Percentiles rank a stretch among this genome's conserved stretches.
These are phyloP conservation scores for Drymodes brunneopygia DNA, from an alignment of 2,113 vertebrate species.

Conservation along the genomic window DNA sequence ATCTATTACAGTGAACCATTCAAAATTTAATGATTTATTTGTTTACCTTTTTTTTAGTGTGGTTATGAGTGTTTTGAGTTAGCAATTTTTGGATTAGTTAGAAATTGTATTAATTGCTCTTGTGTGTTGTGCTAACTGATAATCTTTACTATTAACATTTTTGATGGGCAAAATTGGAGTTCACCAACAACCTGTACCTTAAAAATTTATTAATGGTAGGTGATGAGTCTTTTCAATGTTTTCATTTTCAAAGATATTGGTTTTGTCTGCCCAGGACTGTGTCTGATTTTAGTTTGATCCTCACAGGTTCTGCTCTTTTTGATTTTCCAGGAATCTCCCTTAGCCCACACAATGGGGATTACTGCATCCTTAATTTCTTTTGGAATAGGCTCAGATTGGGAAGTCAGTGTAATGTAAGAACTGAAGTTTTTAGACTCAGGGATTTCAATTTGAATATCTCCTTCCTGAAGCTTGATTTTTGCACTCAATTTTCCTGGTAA, in stretches of 20 bases:
- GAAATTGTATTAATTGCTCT: neutral
- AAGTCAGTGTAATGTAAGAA: neutral
- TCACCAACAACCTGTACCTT: neutral
- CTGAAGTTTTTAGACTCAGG: neutral
- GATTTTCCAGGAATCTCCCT: neutral
- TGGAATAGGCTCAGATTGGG: neutral
- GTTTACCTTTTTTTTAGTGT: neutral
- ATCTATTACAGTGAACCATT: neutral
- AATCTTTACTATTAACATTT: neutral
- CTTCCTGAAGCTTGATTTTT: neutral
- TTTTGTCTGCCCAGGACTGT: neutral
- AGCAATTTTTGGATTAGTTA: neutral
- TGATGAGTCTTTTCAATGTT: neutral
- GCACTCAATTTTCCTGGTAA: neutral
- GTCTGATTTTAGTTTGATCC: neutral
- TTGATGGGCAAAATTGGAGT: neutral
- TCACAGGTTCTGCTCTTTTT: neutral
- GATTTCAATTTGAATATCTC: neutral
- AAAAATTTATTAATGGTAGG: neutral
- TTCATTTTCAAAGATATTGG: neutral
- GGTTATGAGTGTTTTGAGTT: too few species aligned
- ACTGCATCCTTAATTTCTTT: neutral
- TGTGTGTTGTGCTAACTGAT: neutral
- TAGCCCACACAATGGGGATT: neutral
- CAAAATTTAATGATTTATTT: neutral